Evolutionary conservation across 2,113 vertebrate species (phyloP).

Genomic region (Odocoileus virginianus): DNA sequence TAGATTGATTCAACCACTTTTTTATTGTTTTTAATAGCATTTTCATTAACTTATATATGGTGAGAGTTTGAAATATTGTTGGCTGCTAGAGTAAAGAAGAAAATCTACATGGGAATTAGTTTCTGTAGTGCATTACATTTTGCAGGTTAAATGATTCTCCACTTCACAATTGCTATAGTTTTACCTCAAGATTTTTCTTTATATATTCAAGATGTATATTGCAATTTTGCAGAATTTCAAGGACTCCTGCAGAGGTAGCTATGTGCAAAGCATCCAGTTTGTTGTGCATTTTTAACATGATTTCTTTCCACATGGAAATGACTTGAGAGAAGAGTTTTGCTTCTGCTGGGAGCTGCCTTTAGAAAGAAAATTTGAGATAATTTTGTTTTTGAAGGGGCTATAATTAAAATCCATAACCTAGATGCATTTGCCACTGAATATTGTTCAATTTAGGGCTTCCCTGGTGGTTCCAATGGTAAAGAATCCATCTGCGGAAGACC

Average conservation of each 20-base stretch:
- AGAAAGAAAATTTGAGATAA: conserved; percentile 32
- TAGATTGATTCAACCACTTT: background rate
- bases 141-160: background rate
- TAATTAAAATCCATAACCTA: background rate
- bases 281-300: conserved; percentile 70
- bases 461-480: background rate
- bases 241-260: conserved; percentile 53
- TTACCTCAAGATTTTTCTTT: conserved; percentile 81
- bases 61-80: background rate
- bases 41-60: background rate
- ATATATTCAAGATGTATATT: conserved; percentile 74
- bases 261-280: conserved; percentile 72
- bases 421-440: background rate
- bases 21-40: background rate
- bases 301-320: conserved; percentile 75
- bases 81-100: background rate
- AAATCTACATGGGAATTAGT: background rate
- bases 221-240: conserved; percentile 72
- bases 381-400: background rate
- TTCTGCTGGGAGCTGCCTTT: conserved; percentile 78
- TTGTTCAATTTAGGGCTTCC: background rate
- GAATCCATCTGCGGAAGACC: background rate
- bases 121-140: background rate
- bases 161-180: background rate
- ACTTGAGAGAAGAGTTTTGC: conserved; percentile 73